Conservation (phyloP, 2,888 invertebrate genomes). For the Erebia epiphron region DNA sequence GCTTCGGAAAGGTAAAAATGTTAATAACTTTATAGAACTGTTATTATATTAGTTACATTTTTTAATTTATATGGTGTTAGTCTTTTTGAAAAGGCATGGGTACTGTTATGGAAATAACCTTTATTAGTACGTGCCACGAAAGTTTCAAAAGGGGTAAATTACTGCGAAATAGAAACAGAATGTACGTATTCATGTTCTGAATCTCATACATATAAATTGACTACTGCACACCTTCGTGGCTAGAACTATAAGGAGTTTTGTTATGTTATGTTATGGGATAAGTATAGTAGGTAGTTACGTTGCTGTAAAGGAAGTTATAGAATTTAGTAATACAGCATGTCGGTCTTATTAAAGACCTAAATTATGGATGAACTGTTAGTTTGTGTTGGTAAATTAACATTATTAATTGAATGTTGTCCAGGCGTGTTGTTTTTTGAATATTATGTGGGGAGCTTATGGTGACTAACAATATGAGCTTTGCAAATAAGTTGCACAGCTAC, state of each 20-base stretch:
- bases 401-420: conserved; percentile 2
- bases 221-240: background rate
- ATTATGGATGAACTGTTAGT: background rate
- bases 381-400: conserved; percentile 8
- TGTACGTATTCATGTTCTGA: too few species aligned
- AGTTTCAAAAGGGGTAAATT: background rate
- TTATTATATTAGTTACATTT: background rate
- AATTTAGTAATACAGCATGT: conserved; percentile 2
- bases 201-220: background rate
- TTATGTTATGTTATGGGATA: conserved; percentile 2
- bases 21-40: background rate
- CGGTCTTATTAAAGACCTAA: background rate
- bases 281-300: background rate
- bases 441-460: conserved; percentile 42
- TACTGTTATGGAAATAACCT: background rate
- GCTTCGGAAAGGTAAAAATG: conserved; percentile 75
- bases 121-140: background rate
- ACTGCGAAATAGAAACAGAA: too few species aligned
- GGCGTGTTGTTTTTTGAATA: conserved; percentile 5
- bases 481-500: conserved; percentile 57
- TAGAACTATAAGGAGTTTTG: background rate
- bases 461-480: conserved; percentile 57
- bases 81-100: conserved; percentile 20
- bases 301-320: background rate
- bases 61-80: background rate